Conservation (phyloP, 2,113 vertebrate species). For the Gallinago undulata region DNA sequence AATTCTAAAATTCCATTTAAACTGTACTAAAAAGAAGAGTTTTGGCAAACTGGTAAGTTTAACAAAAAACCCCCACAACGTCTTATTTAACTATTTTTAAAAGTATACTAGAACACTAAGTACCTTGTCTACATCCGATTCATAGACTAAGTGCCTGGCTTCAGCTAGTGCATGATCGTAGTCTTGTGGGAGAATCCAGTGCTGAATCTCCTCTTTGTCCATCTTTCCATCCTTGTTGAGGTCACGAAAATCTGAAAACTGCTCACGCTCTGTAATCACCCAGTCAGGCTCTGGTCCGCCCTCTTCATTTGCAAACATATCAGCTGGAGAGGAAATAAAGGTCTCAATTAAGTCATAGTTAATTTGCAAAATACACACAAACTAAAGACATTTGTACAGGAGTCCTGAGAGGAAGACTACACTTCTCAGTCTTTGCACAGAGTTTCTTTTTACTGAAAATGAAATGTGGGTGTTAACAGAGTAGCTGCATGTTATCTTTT, state of each 20-base stretch:
- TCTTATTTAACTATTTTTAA: not conserved
- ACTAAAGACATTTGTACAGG: not conserved
- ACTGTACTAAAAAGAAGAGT: not conserved
- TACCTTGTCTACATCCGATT: slow-evolving; percentile 95
- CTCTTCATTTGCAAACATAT: slow-evolving; percentile 96
- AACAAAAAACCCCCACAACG: not conserved
- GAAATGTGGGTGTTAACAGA: not conserved
- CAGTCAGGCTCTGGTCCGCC: slow-evolving; percentile 93
- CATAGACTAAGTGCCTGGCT: slow-evolving; percentile 92
- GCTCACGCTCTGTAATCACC: slow-evolving; percentile 92
- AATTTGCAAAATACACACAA: not conserved
- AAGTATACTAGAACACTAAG: not conserved
- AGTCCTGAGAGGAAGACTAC: not conserved
- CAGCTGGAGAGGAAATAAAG: slow-evolving; percentile 75
- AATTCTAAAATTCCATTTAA: not conserved
- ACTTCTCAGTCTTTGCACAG: not conserved
- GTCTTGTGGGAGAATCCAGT: slow-evolving; percentile 97
- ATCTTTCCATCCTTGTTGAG: slow-evolving; percentile 96
- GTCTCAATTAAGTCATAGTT: not conserved
- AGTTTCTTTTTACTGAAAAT: not conserved
- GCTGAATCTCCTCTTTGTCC: slow-evolving; percentile 93
- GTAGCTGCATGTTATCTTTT: not conserved
- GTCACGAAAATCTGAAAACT: slow-evolving; percentile 94
- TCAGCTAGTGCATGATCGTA: slow-evolving; percentile 96
- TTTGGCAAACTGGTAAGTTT: not conserved